Evolutionary conservation across 1,140 invertebrate species (phyloP).

Genomic region (Drosophila pseudoobscura): DNA sequence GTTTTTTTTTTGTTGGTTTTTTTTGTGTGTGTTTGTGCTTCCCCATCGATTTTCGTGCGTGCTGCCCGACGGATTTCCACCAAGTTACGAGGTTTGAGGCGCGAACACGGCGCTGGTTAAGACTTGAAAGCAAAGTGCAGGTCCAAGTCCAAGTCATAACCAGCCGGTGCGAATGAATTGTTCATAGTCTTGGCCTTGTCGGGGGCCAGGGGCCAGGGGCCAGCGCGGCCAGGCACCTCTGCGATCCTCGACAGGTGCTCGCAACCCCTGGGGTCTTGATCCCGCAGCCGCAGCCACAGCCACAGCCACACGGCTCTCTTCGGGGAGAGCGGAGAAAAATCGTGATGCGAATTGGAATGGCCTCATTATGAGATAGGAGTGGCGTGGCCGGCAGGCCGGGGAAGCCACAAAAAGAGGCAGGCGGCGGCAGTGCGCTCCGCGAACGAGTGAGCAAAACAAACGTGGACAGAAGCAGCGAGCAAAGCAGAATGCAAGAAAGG

Average conservation of each 20-base stretch:
- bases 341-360: neutral
- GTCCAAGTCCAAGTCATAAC: constrained; percentile 4
- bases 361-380: neutral
- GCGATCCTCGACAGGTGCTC: too few relatives aligned
- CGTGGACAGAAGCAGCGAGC: constrained; percentile 10
- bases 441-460: constrained; percentile 55
- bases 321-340: neutral
- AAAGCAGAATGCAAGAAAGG: constrained; percentile 39
- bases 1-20: constrained; percentile 40
- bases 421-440: constrained; percentile 19
- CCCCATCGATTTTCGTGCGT: neutral
- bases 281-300: too few relatives aligned
- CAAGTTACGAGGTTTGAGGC: too few relatives aligned
- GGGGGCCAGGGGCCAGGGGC: too few relatives aligned
- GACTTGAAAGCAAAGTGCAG: constrained; percentile 15
- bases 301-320: too few relatives aligned
- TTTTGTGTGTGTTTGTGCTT: neutral
- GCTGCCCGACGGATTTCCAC: too few relatives aligned
- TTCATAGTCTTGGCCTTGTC: constrained; percentile 31
- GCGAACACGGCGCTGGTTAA: constrained; percentile 3
- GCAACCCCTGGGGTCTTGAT: too few relatives aligned
- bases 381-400: neutral
- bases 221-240: too few relatives aligned
- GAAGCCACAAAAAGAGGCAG: constrained; percentile 18
- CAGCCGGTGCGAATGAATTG: constrained; percentile 22